Evolutionary conservation across 2,797 vertebrate species (phyloP).

Genomic region (Babyrousa celebensis): DNA sequence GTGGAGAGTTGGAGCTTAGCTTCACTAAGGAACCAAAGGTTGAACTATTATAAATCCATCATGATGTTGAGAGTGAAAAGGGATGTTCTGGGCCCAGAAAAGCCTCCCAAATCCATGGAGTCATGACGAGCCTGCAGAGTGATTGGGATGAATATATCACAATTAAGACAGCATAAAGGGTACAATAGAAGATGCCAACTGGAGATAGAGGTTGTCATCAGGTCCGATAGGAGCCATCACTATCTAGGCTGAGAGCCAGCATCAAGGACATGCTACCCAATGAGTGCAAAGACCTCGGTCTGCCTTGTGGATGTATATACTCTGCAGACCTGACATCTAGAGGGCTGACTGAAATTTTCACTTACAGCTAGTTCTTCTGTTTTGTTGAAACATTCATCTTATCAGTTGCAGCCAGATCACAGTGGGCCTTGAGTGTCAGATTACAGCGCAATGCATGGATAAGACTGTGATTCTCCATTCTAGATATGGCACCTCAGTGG

Average conservation of each 20-base stretch:
- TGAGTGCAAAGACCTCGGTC: slow-evolving; percentile 45
- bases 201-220: not conserved
- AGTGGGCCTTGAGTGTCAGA: not conserved
- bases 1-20: not conserved
- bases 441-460: not conserved
- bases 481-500: not conserved
- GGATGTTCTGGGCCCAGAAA: slow-evolving; percentile 24
- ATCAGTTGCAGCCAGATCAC: not conserved
- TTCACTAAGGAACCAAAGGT: slow-evolving; percentile 26
- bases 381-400: slow-evolving; percentile 3
- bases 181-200: slow-evolving; percentile 16
- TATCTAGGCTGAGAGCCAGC: not conserved
- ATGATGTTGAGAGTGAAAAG: slow-evolving; percentile 1
- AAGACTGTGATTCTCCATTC: not conserved
- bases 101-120: not conserved
- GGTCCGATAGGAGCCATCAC: not conserved
- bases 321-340: slow-evolving; percentile 18
- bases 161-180: not conserved
- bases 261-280: not conserved
- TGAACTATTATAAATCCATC: not conserved
- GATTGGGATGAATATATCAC: not conserved
- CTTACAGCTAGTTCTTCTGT: slow-evolving; percentile 68
- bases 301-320: slow-evolving; percentile 24
- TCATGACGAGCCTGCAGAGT: not conserved
- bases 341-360: slow-evolving; percentile 60